Evolutionary conservation across 2,797 vertebrate genomes (phyloP), one percentile per base, ranked within the genome.

Genomic region (Sebastes itinus): DNA sequence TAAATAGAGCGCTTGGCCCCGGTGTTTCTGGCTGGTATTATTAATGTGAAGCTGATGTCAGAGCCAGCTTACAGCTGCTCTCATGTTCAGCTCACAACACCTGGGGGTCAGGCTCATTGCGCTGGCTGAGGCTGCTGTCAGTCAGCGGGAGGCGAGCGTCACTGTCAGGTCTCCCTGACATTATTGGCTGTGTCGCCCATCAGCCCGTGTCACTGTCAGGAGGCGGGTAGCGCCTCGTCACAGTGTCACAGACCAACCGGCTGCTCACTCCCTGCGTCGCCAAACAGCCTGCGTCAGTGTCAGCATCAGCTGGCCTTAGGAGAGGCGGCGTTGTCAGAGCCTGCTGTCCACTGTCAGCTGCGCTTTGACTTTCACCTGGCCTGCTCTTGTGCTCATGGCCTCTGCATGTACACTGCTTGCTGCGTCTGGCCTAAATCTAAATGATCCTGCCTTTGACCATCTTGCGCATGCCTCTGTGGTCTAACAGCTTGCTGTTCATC

Each of bases 131-230:
- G 83, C 77, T 78, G 95, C 71, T 87, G 96, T 98, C 98, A 99
- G 93, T 92, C 96, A 93, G 95, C 92, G 5, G 92, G 78, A 79
- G 92, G 93, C 78, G 85, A 74, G 82, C 97, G 97, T 96, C 98
- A 99, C 95, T 99, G 98, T 95, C 98, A 99, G 88, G 96, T 97
- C 82, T 99, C 98, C 88, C 90, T 96, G 87, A 98, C 73, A 0
- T 87, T 82, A 78, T 93, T 93, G 92, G 62, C 59, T 25, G 49
- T 49, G 4, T 92, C 92, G 67, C 79, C 94, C 64, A 71, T 87
- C 74, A 91, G 94, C 2, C 96, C 95, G 1, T 96, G 97, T 98
- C 98, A 99, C 94, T 92, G 97, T 93, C 98, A 99, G 82, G 98
- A 95, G 88, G 97, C 95, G 23, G 98, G 97, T 52, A 98, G 94